phyloP scores from a whole-genome alignment of 2,113 vertebrate species.

The Egretta garzetta region DNA sequence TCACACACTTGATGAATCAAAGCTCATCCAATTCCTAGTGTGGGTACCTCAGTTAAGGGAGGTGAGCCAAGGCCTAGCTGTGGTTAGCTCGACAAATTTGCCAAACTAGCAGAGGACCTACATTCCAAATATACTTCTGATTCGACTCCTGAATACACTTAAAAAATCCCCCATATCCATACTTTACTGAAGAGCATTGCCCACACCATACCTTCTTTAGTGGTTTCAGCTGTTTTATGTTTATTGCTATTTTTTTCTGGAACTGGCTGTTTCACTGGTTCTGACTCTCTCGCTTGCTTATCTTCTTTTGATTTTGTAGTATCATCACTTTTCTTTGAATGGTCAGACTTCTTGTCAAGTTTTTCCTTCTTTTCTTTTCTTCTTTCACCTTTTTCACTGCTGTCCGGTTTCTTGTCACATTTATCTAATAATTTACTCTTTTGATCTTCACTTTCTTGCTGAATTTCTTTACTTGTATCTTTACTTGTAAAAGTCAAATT shows the following conservation, averaged over 20 bases:
- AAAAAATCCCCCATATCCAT: background rate
- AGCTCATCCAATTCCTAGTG: background rate
- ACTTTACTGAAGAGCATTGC: background rate
- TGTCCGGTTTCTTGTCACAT: conserved; percentile 76
- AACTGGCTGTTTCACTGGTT: conserved; percentile 56
- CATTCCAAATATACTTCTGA: background rate
- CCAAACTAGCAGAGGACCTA: background rate
- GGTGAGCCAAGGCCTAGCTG: background rate
- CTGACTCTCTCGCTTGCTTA: conserved; percentile 63
- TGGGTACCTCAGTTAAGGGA: background rate
- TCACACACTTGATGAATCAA: background rate
- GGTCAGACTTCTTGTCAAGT: conserved; percentile 74
- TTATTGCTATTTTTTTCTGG: conserved; percentile 81
- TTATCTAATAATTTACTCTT: conserved; percentile 76
- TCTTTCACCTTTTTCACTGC: conserved; percentile 73
- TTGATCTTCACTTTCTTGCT: conserved; percentile 75
- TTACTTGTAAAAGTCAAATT: conserved; percentile 49
- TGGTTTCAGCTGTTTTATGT: conserved; percentile 80
- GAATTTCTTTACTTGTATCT: conserved; percentile 69
- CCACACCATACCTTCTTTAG: conserved; percentile 86
- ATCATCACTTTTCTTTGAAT: conserved; percentile 73
- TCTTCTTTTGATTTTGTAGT: conserved; percentile 71
- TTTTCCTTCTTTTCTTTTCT: conserved; percentile 83
- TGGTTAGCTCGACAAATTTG: background rate
- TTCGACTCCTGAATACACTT: background rate